Base-by-base conservation (phyloP, 2,113 vertebrate genomes). In the Rhombomys opimus region DNA sequence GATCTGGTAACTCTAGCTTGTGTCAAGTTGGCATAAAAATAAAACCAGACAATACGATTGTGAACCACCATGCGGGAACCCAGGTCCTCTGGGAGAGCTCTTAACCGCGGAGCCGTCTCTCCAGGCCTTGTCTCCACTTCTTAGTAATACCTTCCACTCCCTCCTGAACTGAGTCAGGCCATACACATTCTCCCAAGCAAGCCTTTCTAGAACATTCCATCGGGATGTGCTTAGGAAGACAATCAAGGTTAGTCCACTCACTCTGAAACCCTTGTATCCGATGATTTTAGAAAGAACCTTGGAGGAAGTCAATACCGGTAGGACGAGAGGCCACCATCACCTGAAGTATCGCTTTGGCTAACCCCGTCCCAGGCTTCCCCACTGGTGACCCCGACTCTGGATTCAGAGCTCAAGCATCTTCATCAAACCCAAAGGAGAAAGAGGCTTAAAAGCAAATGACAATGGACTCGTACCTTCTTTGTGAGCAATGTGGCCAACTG, bases 401-500 rank as follows among this genome's bases (percentile, higher is more conserved):
- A 95, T 54, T 61, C 54, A 50, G 11, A 73, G 77, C n/a, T 80
- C 52, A 93, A 87, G 38, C 72, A 38, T 80, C 93, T 81, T 89
- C 18, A 30, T 54, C 72, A 87, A 92, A 81, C 72, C 52, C 76
- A 81, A 85, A 95, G 86, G 59, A 81, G 18, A 70, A 77, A 86
- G 17, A 27, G 4, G 27, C 41, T 90, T 52, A 10, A 70, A 14
- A n/a, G 23, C 90, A 81, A 32, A 87, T 30, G 52, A 65, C 0
- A 63, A 25, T 1, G 14, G n/a, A 52, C 52, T 12, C 96, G 1
- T 98, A 99, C 99, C 99, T 99, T 99, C 50, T 98, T 98, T 50
- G 98, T 81, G 52, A 99, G 98, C 76, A 98, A 54, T 59, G 91
- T 97, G 89, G 98, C 98, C 61, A 99, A 50, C 77, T 99, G 99